phyloP scores from a whole-genome alignment of 1,140 invertebrate species.

The Drosophila mayri region DNA sequence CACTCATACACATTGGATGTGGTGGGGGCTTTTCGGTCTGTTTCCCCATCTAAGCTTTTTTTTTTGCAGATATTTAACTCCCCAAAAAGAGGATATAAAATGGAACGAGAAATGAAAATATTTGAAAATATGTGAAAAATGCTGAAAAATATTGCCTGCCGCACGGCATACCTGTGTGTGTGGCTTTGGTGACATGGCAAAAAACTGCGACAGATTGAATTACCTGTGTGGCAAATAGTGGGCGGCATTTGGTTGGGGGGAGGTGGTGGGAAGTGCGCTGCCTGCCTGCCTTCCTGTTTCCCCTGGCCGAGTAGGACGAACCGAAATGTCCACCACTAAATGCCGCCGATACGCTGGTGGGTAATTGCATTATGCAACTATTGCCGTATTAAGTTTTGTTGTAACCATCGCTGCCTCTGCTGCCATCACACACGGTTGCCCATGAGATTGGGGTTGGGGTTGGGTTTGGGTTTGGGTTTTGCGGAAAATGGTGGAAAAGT shows the following conservation, averaged over 20 bases:
- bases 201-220: conserved; percentile 81
- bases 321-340: conserved; percentile 49
- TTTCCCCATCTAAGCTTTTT: conserved; percentile 24
- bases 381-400: conserved; percentile 78
- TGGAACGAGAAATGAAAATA: conserved; percentile 70
- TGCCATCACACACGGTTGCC: conserved; percentile 36
- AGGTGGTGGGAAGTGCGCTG: too few species aligned
- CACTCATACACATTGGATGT: conserved; percentile 53
- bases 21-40: conserved; percentile 13
- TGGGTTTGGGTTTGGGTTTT: too few species aligned
- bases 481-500: conserved; percentile 1
- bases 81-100: conserved; percentile 2
- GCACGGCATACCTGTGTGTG: conserved; percentile 4
- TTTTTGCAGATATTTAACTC: conserved; percentile 53
- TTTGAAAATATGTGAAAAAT: conserved; percentile 66
- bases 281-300: conserved; percentile 14
- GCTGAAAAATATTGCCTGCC: conserved; percentile 61
- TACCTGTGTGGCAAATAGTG: conserved; percentile 52
- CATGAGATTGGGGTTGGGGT: conserved; percentile 12
- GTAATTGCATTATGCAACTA: conserved; percentile 83
- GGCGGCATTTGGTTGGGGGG: not conserved
- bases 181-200: conserved; percentile 45
- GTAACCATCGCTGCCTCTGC: conserved; percentile 51
- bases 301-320: conserved; percentile 44
- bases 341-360: conserved; percentile 69